Base-by-base conservation (phyloP, 2,113 vertebrate genomes). In the Catharus bicknelli region DNA sequence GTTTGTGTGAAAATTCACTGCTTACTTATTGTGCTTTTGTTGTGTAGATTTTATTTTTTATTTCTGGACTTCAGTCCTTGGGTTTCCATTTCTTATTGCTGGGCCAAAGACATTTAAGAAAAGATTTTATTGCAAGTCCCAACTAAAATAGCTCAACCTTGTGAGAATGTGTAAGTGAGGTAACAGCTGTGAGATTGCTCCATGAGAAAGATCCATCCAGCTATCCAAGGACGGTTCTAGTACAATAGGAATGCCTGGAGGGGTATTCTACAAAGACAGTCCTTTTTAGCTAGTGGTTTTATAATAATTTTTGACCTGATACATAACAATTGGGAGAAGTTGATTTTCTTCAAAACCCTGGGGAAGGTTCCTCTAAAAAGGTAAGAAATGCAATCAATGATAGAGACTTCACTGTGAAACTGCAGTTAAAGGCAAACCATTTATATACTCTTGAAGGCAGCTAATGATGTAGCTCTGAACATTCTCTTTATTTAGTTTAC, bases 331-430 rank as follows among this genome's bases (percentile, higher is more conserved):
- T 78, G 61, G 27, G 26, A 68, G 59, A 61, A 69, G 36, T 30
- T 85, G 14, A 11, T 69, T 90, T 87, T 73, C 48, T 68, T 64
- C 51, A 68, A 76, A 77, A 69, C 16, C 1, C 5, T 47, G 23
- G 16, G 27, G 12, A 7, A 53, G 2, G 27, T 55, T 73, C 40
- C 25, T 62, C 38, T 74, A 23, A 30, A 48, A 66, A 74, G 73
- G 17, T 66, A 26, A 69, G 51, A 77, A 84, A 50, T 51, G 12
- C 1, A 2, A 2, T 42, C 1, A 2, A 2, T 42, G n/a, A 32
- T 21, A 32, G 29, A 13, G 51, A 30, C 34, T 48, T 94, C 23
- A n/a, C 20, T 14, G 7, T 84, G 64, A 64, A 86, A 40, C 30
- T 22, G 11, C 19, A 30, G 7, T 47, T 81, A 34, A 74, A 74